Evolutionary conservation across 2,888 invertebrate genomes (phyloP).

Genomic region (Congeria kusceri): DNA sequence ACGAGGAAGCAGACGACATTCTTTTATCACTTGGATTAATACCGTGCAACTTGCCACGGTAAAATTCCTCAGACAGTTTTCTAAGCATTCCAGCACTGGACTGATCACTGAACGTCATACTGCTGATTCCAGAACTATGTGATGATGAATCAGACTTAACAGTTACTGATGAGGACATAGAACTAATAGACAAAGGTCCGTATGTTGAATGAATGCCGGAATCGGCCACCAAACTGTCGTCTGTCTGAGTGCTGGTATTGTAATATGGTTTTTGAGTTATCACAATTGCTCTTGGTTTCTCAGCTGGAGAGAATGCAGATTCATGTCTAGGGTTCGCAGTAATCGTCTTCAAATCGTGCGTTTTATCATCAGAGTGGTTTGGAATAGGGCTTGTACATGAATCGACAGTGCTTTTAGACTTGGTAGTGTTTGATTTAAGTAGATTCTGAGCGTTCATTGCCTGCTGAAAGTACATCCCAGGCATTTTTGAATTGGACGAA

Average conservation of each 20-base stretch:
- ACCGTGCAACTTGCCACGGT: conserved; percentile 66
- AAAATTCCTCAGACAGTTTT: conserved; percentile 81
- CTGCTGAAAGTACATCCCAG: conserved; percentile 56
- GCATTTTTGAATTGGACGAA: conserved; percentile 36
- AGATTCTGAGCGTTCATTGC: conserved; percentile 55
- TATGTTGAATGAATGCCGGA: conserved; percentile 68
- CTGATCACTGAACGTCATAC: conserved; percentile 63
- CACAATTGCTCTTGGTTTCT: conserved; percentile 63
- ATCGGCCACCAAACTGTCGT: conserved; percentile 57
- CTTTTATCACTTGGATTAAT: conserved; percentile 65
- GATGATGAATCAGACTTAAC: conserved; percentile 50
- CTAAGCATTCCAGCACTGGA: conserved; percentile 78
- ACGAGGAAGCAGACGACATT: conserved; percentile 69
- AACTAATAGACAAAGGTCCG: conserved; percentile 50
- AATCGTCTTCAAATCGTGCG: conserved; percentile 36
- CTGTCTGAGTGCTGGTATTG: conserved; percentile 83
- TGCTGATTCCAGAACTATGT: conserved; percentile 60
- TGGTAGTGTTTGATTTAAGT: conserved; percentile 22
- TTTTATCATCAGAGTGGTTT: conserved; percentile 60
- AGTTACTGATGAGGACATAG: conserved; percentile 25
- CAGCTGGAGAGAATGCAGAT: conserved; percentile 33
- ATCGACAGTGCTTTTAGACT: conserved; percentile 53
- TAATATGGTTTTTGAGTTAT: conserved; percentile 79
- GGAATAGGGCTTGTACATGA: conserved; percentile 68
- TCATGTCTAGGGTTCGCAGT: conserved; percentile 46